These are phyloP conservation scores for Pseudochaenichthys georgianus DNA, from an alignment of 2,797 vertebrate species.

Conservation along the genomic window DNA sequence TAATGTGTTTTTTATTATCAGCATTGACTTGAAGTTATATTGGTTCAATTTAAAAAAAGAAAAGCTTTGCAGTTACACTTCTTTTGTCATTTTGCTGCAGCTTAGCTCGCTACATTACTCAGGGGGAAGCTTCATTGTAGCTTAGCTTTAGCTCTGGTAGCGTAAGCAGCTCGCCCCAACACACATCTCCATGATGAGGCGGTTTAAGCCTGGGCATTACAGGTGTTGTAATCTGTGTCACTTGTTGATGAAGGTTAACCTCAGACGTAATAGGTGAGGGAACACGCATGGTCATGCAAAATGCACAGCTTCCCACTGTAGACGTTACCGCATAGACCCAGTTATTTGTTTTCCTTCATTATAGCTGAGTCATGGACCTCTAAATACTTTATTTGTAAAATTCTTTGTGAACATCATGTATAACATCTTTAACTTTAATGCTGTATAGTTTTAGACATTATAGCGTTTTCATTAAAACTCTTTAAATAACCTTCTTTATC, in stretches of 20 bases:
- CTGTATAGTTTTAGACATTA: background rate
- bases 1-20: background rate
- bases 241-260: conserved; percentile 68
- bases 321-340: conserved; percentile 40
- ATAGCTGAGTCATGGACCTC: conserved; percentile 28
- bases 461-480: too few relatives aligned
- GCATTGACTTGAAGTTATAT: background rate
- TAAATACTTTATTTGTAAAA: background rate
- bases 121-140: too few relatives aligned
- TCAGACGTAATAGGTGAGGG: conserved; percentile 35
- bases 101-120: too few relatives aligned
- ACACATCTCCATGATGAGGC: conserved; percentile 25
- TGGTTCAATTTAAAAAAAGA: background rate
- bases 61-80: background rate
- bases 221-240: conserved; percentile 59
- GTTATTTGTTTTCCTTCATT: conserved; percentile 25
- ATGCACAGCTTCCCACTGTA: conserved; percentile 26
- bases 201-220: conserved; percentile 59
- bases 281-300: conserved; percentile 13
- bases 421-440: background rate
- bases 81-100: background rate
- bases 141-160: too few relatives aligned
- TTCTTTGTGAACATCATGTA: background rate
- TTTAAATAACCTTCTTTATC: too few relatives aligned
- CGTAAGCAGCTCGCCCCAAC: background rate